Conservation (phyloP, 2,888 invertebrate species). For the Malacosoma neustria region DNA sequence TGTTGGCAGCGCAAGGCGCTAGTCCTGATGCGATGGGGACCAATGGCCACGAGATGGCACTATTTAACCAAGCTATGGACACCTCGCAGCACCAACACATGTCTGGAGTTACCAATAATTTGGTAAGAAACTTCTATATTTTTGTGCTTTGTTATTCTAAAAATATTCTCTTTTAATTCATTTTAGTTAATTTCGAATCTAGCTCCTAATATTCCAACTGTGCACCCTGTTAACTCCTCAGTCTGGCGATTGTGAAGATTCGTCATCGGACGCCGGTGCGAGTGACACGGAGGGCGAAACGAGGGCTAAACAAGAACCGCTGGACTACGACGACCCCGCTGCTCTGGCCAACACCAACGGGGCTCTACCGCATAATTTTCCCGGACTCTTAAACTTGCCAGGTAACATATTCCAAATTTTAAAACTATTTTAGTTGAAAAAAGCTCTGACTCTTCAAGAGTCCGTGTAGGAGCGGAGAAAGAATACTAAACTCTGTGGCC, state of each 20-base stretch:
- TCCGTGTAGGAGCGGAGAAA: too few relatives aligned
- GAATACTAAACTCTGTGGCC: too few relatives aligned
- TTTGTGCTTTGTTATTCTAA: too few relatives aligned
- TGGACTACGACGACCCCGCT: constrained; percentile 81
- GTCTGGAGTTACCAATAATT: constrained; percentile 65
- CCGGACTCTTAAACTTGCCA: constrained; percentile 87
- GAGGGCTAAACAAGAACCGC: constrained; percentile 82
- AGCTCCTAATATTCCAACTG: too few relatives aligned
- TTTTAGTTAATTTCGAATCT: too few relatives aligned
- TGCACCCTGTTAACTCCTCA: constrained; percentile 9
- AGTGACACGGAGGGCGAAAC: constrained; percentile 80
- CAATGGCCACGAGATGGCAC: constrained; percentile 79
- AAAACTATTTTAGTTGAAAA: too few relatives aligned
- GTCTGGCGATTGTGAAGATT: constrained; percentile 83
- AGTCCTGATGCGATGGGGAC: constrained; percentile 77
- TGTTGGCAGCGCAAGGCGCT: constrained; percentile 51
- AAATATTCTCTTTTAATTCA: too few relatives aligned
- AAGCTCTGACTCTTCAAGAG: too few relatives aligned
- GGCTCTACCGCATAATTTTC: constrained; percentile 82
- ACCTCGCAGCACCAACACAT: constrained; percentile 79
- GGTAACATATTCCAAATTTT: too few relatives aligned
- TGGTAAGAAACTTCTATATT: constrained; percentile 32
- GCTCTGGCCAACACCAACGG: constrained; percentile 79
- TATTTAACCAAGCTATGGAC: constrained; percentile 86
- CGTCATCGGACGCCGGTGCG: constrained; percentile 88